Evolutionary conservation across 2,888 invertebrate species (phyloP).

Genomic region (Stramonita haemastoma): DNA sequence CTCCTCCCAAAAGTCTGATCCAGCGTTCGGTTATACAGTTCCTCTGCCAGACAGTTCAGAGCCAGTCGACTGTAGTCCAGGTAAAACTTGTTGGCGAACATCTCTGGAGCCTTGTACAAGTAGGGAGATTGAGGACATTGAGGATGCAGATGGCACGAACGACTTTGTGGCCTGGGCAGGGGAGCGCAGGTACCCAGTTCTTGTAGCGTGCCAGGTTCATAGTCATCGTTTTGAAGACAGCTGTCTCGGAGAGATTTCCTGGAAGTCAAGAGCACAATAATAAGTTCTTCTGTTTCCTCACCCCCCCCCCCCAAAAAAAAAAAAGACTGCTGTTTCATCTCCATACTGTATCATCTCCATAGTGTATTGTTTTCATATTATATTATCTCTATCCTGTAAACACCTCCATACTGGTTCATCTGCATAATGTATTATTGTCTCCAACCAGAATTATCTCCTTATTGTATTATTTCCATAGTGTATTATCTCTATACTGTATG

Average conservation of each 20-base stretch:
- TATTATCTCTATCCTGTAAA: no score
- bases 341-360: no score
- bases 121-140: conserved; percentile 60
- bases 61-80: conserved; percentile 56
- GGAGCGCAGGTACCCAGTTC: background rate
- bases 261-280: background rate
- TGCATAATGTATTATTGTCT: no score
- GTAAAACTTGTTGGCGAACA: conserved; percentile 72
- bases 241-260: background rate
- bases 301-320: no score
- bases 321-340: no score
- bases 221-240: background rate
- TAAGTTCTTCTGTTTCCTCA: no score
- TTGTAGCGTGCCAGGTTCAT: background rate
- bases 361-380: no score
- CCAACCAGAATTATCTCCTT: no score
- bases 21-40: conserved; percentile 51
- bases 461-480: no score
- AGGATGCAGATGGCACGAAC: conserved; percentile 44
- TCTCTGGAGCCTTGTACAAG: conserved; percentile 51
- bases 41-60: conserved; percentile 67
- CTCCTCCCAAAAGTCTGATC: conserved; percentile 29
- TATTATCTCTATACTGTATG: no score
- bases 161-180: conserved; percentile 29
- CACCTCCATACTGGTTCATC: no score